Evolutionary conservation across 1,140 invertebrate species (phyloP).

Genomic region (Pseudomyrmex gracilis): DNA sequence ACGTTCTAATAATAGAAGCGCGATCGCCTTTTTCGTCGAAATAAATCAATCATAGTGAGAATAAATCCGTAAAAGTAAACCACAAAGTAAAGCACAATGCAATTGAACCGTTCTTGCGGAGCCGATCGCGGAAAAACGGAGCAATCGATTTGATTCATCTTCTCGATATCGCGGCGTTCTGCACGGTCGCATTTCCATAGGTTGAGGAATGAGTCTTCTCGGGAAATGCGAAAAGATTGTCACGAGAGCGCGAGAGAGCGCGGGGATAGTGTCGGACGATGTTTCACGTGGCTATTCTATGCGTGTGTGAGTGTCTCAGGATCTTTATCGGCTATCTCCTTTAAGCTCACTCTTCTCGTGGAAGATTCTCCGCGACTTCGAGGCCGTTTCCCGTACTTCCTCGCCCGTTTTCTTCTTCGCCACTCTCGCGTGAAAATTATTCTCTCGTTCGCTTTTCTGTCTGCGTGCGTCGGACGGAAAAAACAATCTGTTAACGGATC

Average conservation of each 20-base stretch:
- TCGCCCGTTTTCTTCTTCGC: constrained; percentile 51
- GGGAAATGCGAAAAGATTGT: constrained; percentile 58
- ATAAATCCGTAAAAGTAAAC: neutral
- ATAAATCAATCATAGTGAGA: neutral
- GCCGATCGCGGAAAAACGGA: constrained; percentile 24
- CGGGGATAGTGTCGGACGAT: constrained; percentile 69
- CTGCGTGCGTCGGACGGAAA: constrained; percentile 36
- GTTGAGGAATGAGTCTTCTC: constrained; percentile 81
- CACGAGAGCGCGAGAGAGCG: constrained; percentile 61
- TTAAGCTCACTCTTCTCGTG: constrained; percentile 72
- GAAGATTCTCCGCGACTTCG: constrained; percentile 47
- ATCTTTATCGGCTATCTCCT: constrained; percentile 80
- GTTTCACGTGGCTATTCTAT: constrained; percentile 69
- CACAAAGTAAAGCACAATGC: neutral
- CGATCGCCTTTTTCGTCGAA: neutral
- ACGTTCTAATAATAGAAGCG: neutral
- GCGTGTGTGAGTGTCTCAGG: constrained; percentile 5
- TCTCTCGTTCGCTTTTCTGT: constrained; percentile 43
- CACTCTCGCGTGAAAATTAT: constrained; percentile 42
- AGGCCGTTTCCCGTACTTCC: constrained; percentile 47
- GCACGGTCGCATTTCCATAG: constrained; percentile 81
- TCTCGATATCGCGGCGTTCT: constrained; percentile 32
- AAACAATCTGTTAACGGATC: constrained; percentile 62
- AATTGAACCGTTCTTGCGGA: constrained; percentile 29
- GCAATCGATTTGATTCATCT: constrained; percentile 27